A percentile compares a stretch with the other conserved stretches of the same genome.
Conservation (phyloP, 2,888 invertebrate genomes). For the Drosophila conformis region DNA sequence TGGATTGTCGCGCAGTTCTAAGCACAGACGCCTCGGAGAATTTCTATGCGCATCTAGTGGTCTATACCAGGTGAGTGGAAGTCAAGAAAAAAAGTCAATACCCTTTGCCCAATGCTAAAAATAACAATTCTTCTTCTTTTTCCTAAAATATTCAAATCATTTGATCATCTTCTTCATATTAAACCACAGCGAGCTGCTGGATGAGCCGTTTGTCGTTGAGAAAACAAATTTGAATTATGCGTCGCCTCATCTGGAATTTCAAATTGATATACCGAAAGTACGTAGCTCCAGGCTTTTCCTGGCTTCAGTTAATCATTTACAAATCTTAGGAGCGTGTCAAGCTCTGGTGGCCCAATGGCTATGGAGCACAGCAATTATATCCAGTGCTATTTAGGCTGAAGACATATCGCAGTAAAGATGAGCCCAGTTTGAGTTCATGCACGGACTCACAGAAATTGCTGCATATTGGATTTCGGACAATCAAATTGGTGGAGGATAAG, state of each 20-base stretch:
- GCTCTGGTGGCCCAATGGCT: slow-evolving; percentile 98
- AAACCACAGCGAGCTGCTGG: slow-evolving; percentile 78
- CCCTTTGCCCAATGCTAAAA: not conserved
- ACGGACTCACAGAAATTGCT: slow-evolving; percentile 86
- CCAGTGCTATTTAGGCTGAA: slow-evolving; percentile 86
- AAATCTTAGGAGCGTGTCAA: slow-evolving; percentile 85
- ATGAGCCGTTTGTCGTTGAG: slow-evolving; percentile 57
- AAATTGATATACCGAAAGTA: slow-evolving; percentile 70
- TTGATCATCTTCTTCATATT: not conserved
- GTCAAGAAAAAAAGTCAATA: not conserved
- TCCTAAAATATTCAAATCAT: not conserved
- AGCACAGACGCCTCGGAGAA: slow-evolving; percentile 73
- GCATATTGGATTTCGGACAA: slow-evolving; percentile 93
- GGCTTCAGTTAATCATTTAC: not conserved
- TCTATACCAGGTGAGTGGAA: slow-evolving; percentile 74
- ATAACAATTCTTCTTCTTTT: not conserved
- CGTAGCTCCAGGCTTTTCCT: not conserved
- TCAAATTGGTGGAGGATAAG: slow-evolving; percentile 92
- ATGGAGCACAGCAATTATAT: slow-evolving; percentile 92
- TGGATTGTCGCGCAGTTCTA: slow-evolving; percentile 85
- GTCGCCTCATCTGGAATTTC: slow-evolving; percentile 68
- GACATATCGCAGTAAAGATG: slow-evolving; percentile 71
- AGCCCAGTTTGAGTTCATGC: slow-evolving; percentile 58
- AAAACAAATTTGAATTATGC: slow-evolving; percentile 49
- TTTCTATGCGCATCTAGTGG: slow-evolving; percentile 74